Base-by-base conservation (phyloP, 2,113 vertebrate genomes). In the Syngnathoides biaculeatus region DNA sequence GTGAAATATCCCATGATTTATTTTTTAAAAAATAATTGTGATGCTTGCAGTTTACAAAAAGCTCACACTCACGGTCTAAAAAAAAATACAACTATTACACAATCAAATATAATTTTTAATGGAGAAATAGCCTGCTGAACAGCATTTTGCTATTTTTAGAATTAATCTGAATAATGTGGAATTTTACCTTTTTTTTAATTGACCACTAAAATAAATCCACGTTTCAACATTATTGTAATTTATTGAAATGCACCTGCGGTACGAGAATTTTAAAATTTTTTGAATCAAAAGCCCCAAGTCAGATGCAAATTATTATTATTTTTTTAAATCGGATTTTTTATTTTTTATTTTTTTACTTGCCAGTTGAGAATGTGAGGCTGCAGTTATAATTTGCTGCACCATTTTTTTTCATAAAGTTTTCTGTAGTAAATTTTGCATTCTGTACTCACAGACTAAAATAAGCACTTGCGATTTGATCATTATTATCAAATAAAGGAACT, bases 381-480 rank as follows among this genome's bases (percentile, higher is more conserved):
- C 24, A 55, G n/a, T 55, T 55, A 13, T 12, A 24, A 13, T 55
- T 26, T 12, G 22, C 22, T 55, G 22, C 22, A 57, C 15, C 14
- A 30, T 26, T 5, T 6, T 19, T 55, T 55, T 55, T 13, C 22
- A 55, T 55, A 7, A 17, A 30, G 55, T 5, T 30, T 57, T 26
- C 55, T 30, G 2, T 57, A 27, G 14, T 57, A 57, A 26, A 57
- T 57, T 27, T 57, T 57, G 24, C 7, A 30, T 30, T 27, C 67
- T 20, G 7, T 60, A 74, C 39, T 58, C 40, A 6, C 26, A 72
- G 26, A 52, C 45, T 60, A 68, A 74, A 62, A 62, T 59, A 73
- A 59, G 58, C 69, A 38, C 69, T 71, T 57, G 26, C 55, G 27
- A 8, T 57, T 57, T 22, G 52, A 27, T 80, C 45, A 27, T 50